Evolutionary conservation across 2,888 invertebrate genomes (phyloP).

Genomic region (Thymelicus lineola): DNA sequence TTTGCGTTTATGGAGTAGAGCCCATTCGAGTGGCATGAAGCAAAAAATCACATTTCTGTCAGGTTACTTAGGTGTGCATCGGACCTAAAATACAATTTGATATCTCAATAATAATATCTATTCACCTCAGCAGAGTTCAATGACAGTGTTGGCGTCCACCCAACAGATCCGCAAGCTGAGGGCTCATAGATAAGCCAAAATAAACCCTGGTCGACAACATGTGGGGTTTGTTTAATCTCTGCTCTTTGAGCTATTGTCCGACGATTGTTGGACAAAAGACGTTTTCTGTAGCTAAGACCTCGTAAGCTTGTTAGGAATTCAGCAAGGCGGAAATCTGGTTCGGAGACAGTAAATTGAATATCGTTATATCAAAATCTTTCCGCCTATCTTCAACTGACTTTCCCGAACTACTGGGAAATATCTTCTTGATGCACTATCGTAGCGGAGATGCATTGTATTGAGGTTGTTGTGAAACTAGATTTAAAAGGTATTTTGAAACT

Average conservation of each 20-base stretch:
- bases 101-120: constrained; percentile 10
- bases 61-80: no score
- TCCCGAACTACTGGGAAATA: no score
- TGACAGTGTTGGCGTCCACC: constrained; percentile 14
- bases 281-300: neutral
- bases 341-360: neutral
- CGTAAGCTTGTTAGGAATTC: neutral
- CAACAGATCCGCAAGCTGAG: constrained; percentile 12
- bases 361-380: neutral
- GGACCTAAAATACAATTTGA: neutral
- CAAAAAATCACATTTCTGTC: no score
- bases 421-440: no score
- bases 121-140: constrained; percentile 27
- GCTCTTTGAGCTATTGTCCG: neutral
- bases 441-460: no score
- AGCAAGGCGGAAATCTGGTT: neutral
- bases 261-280: neutral
- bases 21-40: no score
- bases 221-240: constrained; percentile 4
- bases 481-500: no score
- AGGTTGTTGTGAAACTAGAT: no score
- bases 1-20: no score
- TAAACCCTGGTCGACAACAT: constrained; percentile 6
- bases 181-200: constrained; percentile 18
- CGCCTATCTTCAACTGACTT: no score